These are phyloP conservation scores for Ranitomeya variabilis DNA, from an alignment of 2,113 vertebrate species.

Conservation along the genomic window DNA sequence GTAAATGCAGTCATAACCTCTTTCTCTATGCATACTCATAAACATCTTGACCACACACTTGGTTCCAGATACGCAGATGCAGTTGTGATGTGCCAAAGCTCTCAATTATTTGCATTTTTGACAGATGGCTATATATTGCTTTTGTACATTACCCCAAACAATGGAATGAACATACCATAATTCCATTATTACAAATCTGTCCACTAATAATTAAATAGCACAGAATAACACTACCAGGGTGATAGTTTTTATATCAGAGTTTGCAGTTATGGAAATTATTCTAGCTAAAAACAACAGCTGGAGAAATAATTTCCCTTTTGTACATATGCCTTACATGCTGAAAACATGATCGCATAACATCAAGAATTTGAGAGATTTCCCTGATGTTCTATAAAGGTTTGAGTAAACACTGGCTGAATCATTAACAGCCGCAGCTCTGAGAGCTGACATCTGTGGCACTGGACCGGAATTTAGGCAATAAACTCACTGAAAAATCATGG, in stretches of 20 bases:
- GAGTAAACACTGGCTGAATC: constrained; percentile 47
- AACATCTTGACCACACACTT: not conserved
- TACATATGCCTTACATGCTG: constrained; percentile 38
- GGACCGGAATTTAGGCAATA: constrained; percentile 31
- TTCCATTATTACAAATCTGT: not conserved
- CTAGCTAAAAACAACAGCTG: constrained; percentile 20
- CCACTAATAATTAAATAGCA: not conserved
- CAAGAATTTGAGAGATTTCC: constrained; percentile 48
- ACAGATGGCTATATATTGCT: not conserved
- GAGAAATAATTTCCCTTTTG: constrained; percentile 37
- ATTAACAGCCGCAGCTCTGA: constrained; percentile 46
- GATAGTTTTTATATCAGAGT: not conserved
- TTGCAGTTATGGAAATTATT: constrained; percentile 15
- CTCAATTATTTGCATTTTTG: not conserved
- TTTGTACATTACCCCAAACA: not conserved
- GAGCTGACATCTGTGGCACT: constrained; percentile 40
- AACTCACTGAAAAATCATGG: constrained; percentile 35
- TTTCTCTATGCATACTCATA: not conserved
- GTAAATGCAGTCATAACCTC: not conserved
- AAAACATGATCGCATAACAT: constrained; percentile 46
- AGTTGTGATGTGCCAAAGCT: not conserved
- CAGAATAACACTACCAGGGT: not conserved
- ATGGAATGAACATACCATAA: not conserved
- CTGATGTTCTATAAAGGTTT: constrained; percentile 48
- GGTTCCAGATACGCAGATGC: not conserved